Evolutionary conservation across 2,797 vertebrate species (phyloP).

Genomic region (Arrhamphus sclerolepis): DNA sequence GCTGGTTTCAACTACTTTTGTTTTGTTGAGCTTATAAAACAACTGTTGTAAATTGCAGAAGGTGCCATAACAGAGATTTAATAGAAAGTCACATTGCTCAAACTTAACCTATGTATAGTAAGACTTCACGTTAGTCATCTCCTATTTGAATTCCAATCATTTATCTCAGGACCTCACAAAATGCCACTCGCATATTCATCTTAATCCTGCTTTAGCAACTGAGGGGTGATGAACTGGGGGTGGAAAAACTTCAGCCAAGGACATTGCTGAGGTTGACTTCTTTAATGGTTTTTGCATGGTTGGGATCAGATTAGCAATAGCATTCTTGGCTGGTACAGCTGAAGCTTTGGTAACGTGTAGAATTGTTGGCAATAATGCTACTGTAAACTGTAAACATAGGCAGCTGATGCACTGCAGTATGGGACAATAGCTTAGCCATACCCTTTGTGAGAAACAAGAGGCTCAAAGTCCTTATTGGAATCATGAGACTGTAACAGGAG

Average conservation of each 20-base stretch:
- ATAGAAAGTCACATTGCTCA: conserved; percentile 35
- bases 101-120: conserved; percentile 36
- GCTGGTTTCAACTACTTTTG: neutral
- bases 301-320: conserved; percentile 59
- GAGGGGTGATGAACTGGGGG: conserved; percentile 55
- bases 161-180: conserved; percentile 64
- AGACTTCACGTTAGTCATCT: conserved; percentile 32
- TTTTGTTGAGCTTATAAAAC: conserved; percentile 5
- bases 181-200: conserved; percentile 61
- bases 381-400: conserved; percentile 49
- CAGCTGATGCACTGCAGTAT: conserved; percentile 56
- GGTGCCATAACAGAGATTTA: conserved; percentile 19
- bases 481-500: conserved; percentile 79
- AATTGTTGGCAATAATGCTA: conserved; percentile 63
- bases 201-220: conserved; percentile 68
- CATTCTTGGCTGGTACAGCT: conserved; percentile 58
- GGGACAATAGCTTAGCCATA: conserved; percentile 64
- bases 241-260: conserved; percentile 71
- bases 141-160: conserved; percentile 51
- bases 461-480: conserved; percentile 67
- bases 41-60: neutral
- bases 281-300: conserved; percentile 77
- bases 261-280: conserved; percentile 57
- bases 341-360: conserved; percentile 63
- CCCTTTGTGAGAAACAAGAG: conserved; percentile 44